Evolutionary conservation across 2,113 vertebrate genomes (phyloP).

Genomic region (Calidris pugnax): DNA sequence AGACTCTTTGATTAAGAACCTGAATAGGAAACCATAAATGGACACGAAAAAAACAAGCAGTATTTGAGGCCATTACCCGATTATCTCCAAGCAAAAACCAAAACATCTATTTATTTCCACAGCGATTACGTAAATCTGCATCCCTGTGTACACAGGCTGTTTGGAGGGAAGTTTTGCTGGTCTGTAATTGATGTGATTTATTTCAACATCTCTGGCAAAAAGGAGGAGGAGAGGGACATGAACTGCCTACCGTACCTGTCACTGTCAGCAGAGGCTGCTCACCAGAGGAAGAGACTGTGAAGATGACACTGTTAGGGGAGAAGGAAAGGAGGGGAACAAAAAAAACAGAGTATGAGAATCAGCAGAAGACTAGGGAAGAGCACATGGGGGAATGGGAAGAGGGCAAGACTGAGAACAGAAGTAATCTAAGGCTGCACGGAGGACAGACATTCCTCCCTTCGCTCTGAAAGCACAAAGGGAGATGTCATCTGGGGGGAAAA

Average conservation of each 20-base stretch:
- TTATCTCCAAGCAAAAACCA: background rate
- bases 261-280: background rate
- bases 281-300: background rate
- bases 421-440: background rate
- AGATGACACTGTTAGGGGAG: background rate
- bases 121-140: accelerated
- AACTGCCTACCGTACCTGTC: background rate
- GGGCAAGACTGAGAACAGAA: background rate
- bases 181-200: background rate
- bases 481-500: accelerated
- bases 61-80: background rate
- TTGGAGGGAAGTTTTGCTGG: background rate
- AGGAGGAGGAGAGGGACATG: background rate
- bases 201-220: background rate
- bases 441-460: background rate
- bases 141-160: background rate
- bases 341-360: background rate
- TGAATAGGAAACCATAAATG: background rate
- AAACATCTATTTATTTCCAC: background rate
- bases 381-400: background rate
- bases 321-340: background rate
- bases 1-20: background rate
- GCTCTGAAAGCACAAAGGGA: background rate
- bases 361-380: background rate
- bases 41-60: background rate